These are phyloP conservation scores for Ctenochaetus hawaiiensis DNA, from an alignment of 2,797 vertebrate genomes.

Conservation along the genomic window DNA sequence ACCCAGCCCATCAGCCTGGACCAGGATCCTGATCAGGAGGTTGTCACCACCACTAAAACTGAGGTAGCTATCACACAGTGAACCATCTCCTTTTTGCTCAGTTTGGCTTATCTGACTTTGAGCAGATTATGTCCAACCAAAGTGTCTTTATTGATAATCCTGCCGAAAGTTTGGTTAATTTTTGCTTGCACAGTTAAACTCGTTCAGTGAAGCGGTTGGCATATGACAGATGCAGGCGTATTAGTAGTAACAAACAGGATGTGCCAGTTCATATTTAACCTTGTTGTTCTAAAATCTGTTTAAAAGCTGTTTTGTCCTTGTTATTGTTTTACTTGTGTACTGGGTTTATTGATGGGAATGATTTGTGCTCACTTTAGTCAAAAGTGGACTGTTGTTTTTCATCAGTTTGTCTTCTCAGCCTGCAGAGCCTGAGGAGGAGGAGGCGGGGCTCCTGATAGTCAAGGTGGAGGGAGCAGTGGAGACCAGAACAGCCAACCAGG, in stretches of 20 bases:
- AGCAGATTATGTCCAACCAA: background rate
- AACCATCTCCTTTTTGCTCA: background rate
- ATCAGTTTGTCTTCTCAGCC: conserved; percentile 50
- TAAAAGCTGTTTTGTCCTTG: background rate
- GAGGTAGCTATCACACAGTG: conserved; percentile 53
- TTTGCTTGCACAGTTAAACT: background rate
- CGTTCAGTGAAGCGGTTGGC: background rate
- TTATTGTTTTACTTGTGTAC: too few relatives aligned
- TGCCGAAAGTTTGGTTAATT: background rate
- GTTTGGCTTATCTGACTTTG: background rate
- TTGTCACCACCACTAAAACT: conserved; percentile 68
- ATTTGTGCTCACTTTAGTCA: background rate
- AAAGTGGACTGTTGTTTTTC: background rate
- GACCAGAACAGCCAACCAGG: background rate
- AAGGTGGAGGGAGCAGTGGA: conserved; percentile 71
- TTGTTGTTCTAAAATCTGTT: too few relatives aligned
- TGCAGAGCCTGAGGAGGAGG: conserved; percentile 50
- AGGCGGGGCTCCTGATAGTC: conserved; percentile 65
- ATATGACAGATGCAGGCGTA: background rate
- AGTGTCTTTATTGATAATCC: background rate
- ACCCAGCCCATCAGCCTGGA: conserved; percentile 43
- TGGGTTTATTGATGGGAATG: background rate
- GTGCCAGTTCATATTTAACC: too few relatives aligned
- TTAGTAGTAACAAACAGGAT: too few relatives aligned
- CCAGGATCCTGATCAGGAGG: conserved; percentile 68